Evolutionary conservation across 1,140 invertebrate genomes (phyloP), one percentile per base, ranked within the genome.

Genomic region (Drosophila orosa): DNA sequence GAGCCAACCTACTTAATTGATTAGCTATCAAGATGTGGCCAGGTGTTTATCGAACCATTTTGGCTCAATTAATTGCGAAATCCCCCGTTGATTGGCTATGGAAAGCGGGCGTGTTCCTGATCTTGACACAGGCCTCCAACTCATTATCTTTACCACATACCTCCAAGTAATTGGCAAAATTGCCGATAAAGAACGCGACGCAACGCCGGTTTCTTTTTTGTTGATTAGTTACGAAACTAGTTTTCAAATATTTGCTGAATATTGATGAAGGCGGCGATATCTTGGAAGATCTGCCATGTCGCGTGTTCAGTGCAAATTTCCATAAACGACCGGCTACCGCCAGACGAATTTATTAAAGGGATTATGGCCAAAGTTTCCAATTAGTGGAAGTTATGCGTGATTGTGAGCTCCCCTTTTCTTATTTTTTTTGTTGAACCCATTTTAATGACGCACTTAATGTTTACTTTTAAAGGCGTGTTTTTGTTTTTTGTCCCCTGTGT

Each of bases 61-160:
- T 75, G 54, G 19, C 35, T 42, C 31, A 37, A 31, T 60, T 52
- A 57, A 56, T 44, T 33, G 25, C 39, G 35, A 13, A n/a, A 55
- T 63, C 40, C 13, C 8, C 3, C 9, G 19, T 13, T 58, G 80
- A 80, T 80, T 80, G 81, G 76, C 22, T 37, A 10, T 9, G 39
- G n/a, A 29, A 73, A 63, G 55, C 65, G 67, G 81, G 74, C 57
- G 81, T 85, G 81, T 67, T 48, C 39, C 40, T 56, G 78, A 61
- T 78, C 82, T 82, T 87, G 83, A 62, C 74, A 72, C 52, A 78
- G 78, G 68, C 74, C 73, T 40, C 37, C 58, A 22, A n/a, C 22
- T 33, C 39, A 37, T 75, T 25, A 57, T 74, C 52, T 75, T 31
- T 45, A 13, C 19, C 19, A 24, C 59, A 62, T 47, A 57, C 42